phyloP scores from a whole-genome alignment of 2,888 invertebrate species.

The Nowickia ferox region DNA sequence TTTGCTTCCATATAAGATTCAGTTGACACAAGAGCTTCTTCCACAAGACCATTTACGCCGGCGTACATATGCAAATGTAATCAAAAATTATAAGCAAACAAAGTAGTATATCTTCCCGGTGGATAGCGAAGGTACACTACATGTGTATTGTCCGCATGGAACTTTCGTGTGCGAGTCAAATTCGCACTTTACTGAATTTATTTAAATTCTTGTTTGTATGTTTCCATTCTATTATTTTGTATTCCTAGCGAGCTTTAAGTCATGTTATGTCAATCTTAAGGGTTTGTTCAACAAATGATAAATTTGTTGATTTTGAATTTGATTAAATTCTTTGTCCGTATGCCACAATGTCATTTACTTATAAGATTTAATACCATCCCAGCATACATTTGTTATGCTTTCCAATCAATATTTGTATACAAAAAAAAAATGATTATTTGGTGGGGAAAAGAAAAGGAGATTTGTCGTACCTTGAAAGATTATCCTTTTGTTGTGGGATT shows the following conservation, averaged over 20 bases:
- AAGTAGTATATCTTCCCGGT: no score
- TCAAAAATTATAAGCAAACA: no score
- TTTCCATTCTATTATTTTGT: background rate
- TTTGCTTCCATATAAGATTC: no score
- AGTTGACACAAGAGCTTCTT: no score
- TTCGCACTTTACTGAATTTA: no score
- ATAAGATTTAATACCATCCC: constrained; percentile 15
- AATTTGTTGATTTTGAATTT: constrained; percentile 36
- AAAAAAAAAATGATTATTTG: background rate
- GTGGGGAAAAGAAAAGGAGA: background rate
- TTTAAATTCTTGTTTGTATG: background rate
- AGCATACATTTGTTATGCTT: background rate
- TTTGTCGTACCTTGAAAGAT: constrained; percentile 44
- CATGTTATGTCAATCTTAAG: constrained; percentile 62
- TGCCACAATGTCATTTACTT: constrained; percentile 24
- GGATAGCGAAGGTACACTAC: no score
- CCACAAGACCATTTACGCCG: no score
- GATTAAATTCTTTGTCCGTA: constrained; percentile 27
- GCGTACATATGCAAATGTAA: no score
- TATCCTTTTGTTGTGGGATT: constrained; percentile 29
- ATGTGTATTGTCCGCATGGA: no score
- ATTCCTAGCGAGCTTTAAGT: constrained; percentile 36
- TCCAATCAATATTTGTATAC: background rate
- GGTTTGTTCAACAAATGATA: constrained; percentile 52
- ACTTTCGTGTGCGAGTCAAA: no score